Evolutionary conservation across 2,113 vertebrate species (phyloP).

Genomic region (Recurvirostra avosetta): DNA sequence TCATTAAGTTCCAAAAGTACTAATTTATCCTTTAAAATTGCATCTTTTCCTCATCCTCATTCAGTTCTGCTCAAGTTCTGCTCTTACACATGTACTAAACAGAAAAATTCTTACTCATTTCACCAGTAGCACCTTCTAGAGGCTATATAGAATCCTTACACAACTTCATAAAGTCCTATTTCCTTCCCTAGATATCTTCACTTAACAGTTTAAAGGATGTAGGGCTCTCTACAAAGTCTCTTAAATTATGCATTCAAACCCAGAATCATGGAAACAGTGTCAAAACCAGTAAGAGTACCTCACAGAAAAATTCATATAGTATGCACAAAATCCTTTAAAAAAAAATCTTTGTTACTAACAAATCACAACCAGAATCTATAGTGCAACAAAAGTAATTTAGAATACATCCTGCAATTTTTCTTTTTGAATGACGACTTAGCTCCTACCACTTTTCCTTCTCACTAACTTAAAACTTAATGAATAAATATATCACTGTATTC

Average conservation of each 20-base stretch:
- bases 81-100: neutral
- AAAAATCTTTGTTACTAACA: neutral
- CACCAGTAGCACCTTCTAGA: neutral
- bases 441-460: neutral
- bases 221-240: neutral
- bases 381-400: neutral
- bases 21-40: neutral
- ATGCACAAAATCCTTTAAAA: neutral
- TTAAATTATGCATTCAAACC: neutral
- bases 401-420: neutral
- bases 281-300: neutral
- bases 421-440: neutral
- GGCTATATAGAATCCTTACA: neutral
- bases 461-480: neutral
- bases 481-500: neutral
- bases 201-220: neutral
- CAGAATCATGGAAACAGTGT: neutral
- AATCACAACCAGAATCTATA: neutral
- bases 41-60: neutral
- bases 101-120: neutral
- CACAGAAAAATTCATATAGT: neutral
- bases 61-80: neutral
- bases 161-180: neutral
- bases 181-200: neutral
- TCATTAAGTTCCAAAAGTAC: neutral